A percentile compares a stretch with the other conserved stretches of the same genome.
Conservation (phyloP, 2,888 invertebrate species). For the Dastarcus helophoroides region DNA sequence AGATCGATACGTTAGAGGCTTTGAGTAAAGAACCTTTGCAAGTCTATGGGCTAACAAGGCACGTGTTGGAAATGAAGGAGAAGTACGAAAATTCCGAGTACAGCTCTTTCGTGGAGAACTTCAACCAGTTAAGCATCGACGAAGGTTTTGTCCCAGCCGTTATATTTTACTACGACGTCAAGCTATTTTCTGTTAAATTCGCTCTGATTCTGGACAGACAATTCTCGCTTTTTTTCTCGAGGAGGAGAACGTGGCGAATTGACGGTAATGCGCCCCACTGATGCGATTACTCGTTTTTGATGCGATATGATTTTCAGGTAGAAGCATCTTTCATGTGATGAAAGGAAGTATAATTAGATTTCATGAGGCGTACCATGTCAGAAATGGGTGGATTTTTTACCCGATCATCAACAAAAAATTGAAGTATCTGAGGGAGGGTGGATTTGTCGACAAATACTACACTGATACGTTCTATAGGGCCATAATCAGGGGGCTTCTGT, state of each 20-base stretch:
- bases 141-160: not conserved
- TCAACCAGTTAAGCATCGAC: not conserved
- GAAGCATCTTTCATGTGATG: slow-evolving; percentile 10
- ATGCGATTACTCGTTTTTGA: not conserved
- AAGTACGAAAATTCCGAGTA: slow-evolving; percentile 13
- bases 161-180: not conserved
- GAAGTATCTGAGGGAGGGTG: slow-evolving; percentile 9
- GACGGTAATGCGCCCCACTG: not conserved
- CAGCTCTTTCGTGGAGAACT: slow-evolving; percentile 6
- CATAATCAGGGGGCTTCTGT: slow-evolving; percentile 9
- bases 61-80: slow-evolving; percentile 13
- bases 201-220: not conserved
- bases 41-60: slow-evolving; percentile 11
- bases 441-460: slow-evolving; percentile 7
- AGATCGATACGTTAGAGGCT: slow-evolving; percentile 14
- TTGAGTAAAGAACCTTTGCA: slow-evolving; percentile 10
- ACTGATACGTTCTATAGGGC: slow-evolving; percentile 4
- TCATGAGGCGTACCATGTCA: slow-evolving; percentile 10
- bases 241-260: not conserved
- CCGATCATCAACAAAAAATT: slow-evolving; percentile 8
- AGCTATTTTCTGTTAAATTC: not conserved
- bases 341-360: slow-evolving; percentile 8
- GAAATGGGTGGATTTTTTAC: slow-evolving; percentile 7
- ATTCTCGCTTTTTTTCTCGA: no score
- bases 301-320: slow-evolving; percentile 9